Base-by-base conservation (phyloP, 2,113 vertebrate genomes). In the Gopherus evgoodei region DNA sequence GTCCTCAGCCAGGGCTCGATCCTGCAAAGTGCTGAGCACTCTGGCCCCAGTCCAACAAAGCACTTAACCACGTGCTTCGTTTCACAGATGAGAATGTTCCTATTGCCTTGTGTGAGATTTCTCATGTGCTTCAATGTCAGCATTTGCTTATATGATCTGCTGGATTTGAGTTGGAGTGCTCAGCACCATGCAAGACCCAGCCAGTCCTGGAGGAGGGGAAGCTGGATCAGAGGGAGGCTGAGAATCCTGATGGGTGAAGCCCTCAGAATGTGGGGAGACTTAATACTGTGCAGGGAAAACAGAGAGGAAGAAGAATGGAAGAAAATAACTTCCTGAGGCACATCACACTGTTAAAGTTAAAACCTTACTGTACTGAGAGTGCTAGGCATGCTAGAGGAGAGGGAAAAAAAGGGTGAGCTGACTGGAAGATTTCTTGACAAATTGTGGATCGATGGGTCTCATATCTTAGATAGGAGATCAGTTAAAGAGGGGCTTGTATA, bases 21-120 rank as follows among this genome's bases (percentile, higher is more conserved):
- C 38, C 56, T 78, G 42, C 50, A 0, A 1, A 38, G 44, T n/a
- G 3, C 35, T 69, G 31, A 69, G 62, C 35, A n/a, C 35, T 65
- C 56, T 87, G 76, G 89, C 13, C 50, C 24, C 27, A 2, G 9
- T 35, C 54, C 50, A 69, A n/a, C n/a, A 38, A 54, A 88, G 29
- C 0, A 0, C 85, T 96, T 86, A 31, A 59, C 54, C 42, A 86
- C 0, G 0, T 82, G 57, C n/a, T 81, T 88, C 44, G 52, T 87
- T 84, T 49, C 9, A 21, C 11, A 65, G 6, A 17, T 44, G 62
- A 35, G 83, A 84, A 5, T 17, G 42, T 54, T 94, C 80, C 52
- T 72, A 4, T 9, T 44, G 52, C 25, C 81, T 82, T 56, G 5
- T 27, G 24, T 10, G 84, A 54, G 31, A 11, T 47, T 95, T 90